phyloP scores from a whole-genome alignment of 2,113 vertebrate genomes.

The Salvelinus sp. region DNA sequence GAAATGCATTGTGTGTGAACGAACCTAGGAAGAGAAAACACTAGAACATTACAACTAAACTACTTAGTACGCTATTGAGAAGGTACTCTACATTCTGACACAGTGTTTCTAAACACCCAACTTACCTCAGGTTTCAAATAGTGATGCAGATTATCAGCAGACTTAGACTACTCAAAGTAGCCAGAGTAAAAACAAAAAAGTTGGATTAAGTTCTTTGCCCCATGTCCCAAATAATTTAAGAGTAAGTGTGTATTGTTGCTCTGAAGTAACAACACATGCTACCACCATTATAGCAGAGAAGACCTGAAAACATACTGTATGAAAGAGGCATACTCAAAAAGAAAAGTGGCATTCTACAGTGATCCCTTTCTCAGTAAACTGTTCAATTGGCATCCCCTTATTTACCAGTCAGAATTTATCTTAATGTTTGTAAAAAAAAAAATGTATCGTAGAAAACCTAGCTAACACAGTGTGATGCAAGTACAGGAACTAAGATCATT shows the following conservation, averaged over 20 bases:
- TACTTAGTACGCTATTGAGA: conserved; percentile 1
- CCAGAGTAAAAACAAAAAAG: conserved; percentile 31
- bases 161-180: conserved; percentile 51
- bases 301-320: background rate
- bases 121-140: conserved; percentile 64
- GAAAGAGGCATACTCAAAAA: background rate
- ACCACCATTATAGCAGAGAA: background rate
- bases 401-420: background rate
- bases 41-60: conserved; percentile 1
- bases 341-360: background rate
- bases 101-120: conserved; percentile 21
- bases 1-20: background rate
- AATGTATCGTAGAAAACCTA: too few relatives aligned
- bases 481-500: background rate
- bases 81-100: background rate
- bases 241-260: background rate
- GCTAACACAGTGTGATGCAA: background rate
- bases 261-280: background rate
- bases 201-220: conserved; percentile 6
- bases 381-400: background rate
- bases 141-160: conserved; percentile 66
- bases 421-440: background rate
- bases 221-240: background rate
- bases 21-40: background rate
- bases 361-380: background rate